These are phyloP conservation scores for Pitangus sulphuratus DNA, from an alignment of 2,797 vertebrate species.

Conservation along the genomic window DNA sequence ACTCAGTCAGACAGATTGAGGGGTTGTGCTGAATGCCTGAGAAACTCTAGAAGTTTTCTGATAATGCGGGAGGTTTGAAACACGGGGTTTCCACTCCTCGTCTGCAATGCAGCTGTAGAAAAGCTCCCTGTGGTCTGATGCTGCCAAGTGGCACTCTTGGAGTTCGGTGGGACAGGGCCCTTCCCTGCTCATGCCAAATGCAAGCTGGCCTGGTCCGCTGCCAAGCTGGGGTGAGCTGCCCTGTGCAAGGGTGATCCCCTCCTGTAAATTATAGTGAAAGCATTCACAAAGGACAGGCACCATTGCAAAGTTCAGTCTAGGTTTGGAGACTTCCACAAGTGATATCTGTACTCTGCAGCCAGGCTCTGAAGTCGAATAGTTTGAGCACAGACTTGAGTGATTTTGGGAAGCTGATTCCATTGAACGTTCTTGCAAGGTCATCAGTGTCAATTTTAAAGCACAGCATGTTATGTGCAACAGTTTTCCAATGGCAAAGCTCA, in stretches of 20 bases:
- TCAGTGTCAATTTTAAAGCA: background rate
- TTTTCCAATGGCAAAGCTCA: background rate
- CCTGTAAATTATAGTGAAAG: background rate
- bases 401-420: background rate
- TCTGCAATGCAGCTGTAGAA: background rate
- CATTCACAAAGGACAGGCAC: background rate
- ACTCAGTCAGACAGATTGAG: accelerated
- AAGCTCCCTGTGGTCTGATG: background rate
- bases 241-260: background rate
- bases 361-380: background rate
- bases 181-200: background rate
- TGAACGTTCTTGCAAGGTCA: background rate
- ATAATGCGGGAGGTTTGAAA: background rate
- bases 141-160: background rate
- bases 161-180: background rate
- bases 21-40: background rate
- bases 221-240: background rate
- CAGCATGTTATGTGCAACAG: background rate
- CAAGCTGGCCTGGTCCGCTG: background rate
- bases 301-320: background rate
- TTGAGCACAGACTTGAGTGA: background rate
- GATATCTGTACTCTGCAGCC: background rate
- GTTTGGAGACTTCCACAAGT: background rate
- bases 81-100: background rate
- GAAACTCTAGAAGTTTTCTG: slow-evolving; percentile 31